A percentile compares a stretch with the other conserved stretches of the same genome.
phyloP scores from a whole-genome alignment of 2,797 vertebrate species.

The Triplophysa yarkandensis region DNA sequence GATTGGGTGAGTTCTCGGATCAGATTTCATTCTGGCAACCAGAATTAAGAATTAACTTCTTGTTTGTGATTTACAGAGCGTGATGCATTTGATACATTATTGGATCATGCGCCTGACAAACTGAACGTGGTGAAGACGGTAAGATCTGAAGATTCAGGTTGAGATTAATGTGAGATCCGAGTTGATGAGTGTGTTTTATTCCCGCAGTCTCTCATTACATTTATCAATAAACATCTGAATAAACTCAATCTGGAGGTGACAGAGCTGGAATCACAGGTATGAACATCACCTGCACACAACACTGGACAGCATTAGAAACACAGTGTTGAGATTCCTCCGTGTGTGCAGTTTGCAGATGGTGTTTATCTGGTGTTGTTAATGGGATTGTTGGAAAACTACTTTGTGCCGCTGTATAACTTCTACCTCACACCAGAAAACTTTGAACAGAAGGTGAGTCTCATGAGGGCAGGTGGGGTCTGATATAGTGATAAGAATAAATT shows the following conservation, averaged over 20 bases:
- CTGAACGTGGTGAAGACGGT: slow-evolving; percentile 98
- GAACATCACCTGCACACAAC: neutral
- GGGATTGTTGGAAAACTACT: slow-evolving; percentile 96
- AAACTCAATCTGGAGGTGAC: slow-evolving; percentile 97
- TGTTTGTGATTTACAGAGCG: slow-evolving; percentile 77
- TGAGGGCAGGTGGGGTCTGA: neutral
- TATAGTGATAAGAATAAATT: neutral
- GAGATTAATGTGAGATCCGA: neutral
- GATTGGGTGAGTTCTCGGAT: slow-evolving; percentile 84
- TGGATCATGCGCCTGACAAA: slow-evolving; percentile 96
- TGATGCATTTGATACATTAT: slow-evolving; percentile 93
- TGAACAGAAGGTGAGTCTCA: slow-evolving; percentile 88
- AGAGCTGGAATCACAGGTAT: slow-evolving; percentile 93
- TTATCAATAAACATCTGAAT: slow-evolving; percentile 98
- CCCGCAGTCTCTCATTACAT: slow-evolving; percentile 91
- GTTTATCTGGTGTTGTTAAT: slow-evolving; percentile 95
- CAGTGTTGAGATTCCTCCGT: slow-evolving; percentile 28
- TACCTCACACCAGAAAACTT: slow-evolving; percentile 94
- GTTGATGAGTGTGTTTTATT: neutral
- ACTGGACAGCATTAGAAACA: neutral
- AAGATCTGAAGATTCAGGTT: slow-evolving; percentile 36
- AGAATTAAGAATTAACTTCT: neutral
- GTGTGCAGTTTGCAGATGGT: slow-evolving; percentile 92
- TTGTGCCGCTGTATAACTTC: slow-evolving; percentile 95
- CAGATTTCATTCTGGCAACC: neutral